Percentiles rank a stretch among this genome's conserved stretches.
Evolutionary conservation across 2,797 vertebrate genomes (phyloP).

Genomic region (Hydrocynus forskahlii): DNA sequence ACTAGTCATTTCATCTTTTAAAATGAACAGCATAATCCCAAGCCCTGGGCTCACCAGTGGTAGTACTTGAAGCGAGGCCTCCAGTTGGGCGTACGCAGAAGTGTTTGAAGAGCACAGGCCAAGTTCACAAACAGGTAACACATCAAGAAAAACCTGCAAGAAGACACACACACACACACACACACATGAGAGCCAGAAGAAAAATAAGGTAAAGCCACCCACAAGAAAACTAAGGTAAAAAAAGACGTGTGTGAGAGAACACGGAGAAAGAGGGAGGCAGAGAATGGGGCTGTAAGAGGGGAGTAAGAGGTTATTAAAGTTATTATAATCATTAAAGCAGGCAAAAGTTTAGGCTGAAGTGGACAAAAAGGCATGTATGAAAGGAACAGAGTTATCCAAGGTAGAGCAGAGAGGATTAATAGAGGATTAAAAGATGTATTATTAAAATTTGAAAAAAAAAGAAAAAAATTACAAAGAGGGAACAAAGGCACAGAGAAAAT

Average conservation of each 20-base stretch:
- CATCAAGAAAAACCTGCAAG: conserved; percentile 95
- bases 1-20: background rate
- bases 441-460: background rate
- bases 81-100: conserved; percentile 94
- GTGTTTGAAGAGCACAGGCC: conserved; percentile 93
- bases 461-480: background rate
- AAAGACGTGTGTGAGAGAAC: background rate
- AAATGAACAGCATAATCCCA: background rate
- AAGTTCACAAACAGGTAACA: conserved; percentile 97
- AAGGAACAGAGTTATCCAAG: background rate
- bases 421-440: background rate
- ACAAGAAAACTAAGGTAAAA: background rate
- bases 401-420: background rate
- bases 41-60: conserved; percentile 81
- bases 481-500: background rate
- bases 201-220: background rate
- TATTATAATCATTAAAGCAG: conserved; percentile 23
- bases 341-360: background rate
- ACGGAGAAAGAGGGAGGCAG: background rate
- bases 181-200: background rate
- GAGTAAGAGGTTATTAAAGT: conserved; percentile 12
- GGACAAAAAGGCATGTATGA: background rate
- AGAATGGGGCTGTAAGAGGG: background rate
- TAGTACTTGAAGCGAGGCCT: conserved; percentile 95
- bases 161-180: background rate